These are phyloP conservation scores for Sternarchorhynchus goeldii DNA, from an alignment of 2,797 vertebrate species.

Conservation along the genomic window DNA sequence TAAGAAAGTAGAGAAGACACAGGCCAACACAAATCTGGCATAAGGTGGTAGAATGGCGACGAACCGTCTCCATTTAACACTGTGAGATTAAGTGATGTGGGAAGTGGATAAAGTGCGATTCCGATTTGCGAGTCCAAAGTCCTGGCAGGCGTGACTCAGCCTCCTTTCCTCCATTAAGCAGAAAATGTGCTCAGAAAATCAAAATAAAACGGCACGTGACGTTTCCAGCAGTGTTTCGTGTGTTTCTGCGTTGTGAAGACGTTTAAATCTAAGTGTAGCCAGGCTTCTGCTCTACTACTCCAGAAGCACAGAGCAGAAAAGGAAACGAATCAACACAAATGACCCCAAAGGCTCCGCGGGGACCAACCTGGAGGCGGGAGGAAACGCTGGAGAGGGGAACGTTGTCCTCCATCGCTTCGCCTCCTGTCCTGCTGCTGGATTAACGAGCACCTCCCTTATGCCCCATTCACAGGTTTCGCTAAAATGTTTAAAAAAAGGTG, in stretches of 20 bases:
- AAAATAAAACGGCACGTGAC: slow-evolving; percentile 53
- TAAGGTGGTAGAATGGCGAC: background rate
- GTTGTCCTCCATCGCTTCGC: slow-evolving; percentile 1
- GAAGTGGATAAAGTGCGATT: slow-evolving; percentile 54
- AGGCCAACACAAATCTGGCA: background rate
- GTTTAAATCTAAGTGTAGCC: slow-evolving; percentile 42
- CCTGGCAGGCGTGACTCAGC: slow-evolving; percentile 62
- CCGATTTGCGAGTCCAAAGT: slow-evolving; percentile 50
- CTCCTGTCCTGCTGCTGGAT: slow-evolving; percentile 9
- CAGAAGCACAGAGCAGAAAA: slow-evolving; percentile 4
- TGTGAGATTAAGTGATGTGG: slow-evolving; percentile 51
- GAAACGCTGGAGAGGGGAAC: slow-evolving; percentile 6
- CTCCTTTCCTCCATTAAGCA: slow-evolving; percentile 56
- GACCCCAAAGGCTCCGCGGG: slow-evolving; percentile 28
- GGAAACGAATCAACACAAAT: slow-evolving; percentile 45
- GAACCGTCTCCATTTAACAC: slow-evolving; percentile 37
- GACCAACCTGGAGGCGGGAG: background rate
- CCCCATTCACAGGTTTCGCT: background rate
- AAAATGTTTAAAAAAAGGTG: slow-evolving; percentile 39
- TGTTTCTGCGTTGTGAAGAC: slow-evolving; percentile 46
- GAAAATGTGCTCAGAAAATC: slow-evolving; percentile 50
- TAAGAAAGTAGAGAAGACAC: background rate
- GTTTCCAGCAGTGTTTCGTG: slow-evolving; percentile 56
- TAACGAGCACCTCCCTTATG: slow-evolving; percentile 20
- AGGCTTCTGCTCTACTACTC: background rate